phyloP scores from a whole-genome alignment of 2,113 vertebrate genomes.

The Steatornis caripensis region DNA sequence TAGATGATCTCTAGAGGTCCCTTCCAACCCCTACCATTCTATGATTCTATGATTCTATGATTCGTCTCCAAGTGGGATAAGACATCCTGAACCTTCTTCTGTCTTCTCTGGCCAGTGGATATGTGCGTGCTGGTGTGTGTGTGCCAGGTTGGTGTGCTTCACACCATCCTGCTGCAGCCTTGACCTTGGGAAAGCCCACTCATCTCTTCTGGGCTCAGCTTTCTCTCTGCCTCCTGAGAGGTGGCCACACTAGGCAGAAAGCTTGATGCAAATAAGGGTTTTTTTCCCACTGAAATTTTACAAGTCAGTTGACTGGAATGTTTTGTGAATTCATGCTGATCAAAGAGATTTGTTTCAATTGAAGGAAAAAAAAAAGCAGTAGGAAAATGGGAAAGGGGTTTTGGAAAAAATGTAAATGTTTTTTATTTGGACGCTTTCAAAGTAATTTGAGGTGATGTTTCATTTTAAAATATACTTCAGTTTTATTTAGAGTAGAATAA shows the following conservation, averaged over 20 bases:
- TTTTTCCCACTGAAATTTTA: not conserved
- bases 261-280: not conserved
- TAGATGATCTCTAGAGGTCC: no score
- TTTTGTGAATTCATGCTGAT: not conserved
- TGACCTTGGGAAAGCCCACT: not conserved
- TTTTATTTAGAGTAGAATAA: slow-evolving; percentile 57
- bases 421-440: slow-evolving; percentile 30
- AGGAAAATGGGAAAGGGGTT: not conserved
- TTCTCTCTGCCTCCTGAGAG: not conserved
- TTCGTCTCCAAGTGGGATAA: not conserved
- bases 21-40: no score
- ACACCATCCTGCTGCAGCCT: not conserved
- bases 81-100: not conserved
- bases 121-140: not conserved
- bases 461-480: slow-evolving; percentile 45
- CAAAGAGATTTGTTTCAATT: not conserved
- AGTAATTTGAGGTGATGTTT: slow-evolving; percentile 53
- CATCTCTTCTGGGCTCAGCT: not conserved
- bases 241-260: not conserved
- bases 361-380: not conserved
- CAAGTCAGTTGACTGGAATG: not conserved
- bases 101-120: not conserved
- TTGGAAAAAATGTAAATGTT: slow-evolving; percentile 39
- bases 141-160: not conserved
- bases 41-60: no score